Conservation (phyloP, 2,888 invertebrate species). For the Stenolophus ochropezus region DNA sequence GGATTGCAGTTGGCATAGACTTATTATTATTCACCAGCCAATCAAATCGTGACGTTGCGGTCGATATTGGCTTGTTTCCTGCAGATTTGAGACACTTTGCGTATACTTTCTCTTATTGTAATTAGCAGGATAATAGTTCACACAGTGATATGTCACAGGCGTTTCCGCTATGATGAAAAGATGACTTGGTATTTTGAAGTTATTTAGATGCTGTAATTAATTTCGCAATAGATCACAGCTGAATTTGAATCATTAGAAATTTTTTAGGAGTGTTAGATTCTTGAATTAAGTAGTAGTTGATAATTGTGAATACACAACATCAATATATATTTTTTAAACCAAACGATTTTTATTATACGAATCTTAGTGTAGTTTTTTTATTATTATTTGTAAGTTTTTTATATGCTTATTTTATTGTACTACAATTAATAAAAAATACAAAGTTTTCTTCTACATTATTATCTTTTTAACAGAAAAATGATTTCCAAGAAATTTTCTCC, state of each 20-base stretch:
- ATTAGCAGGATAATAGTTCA: conserved; percentile 46
- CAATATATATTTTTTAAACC: too few species aligned
- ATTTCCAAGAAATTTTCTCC: too few species aligned
- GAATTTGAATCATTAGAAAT: conserved; percentile 25
- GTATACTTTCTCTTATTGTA: conserved; percentile 37
- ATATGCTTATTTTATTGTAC: too few species aligned
- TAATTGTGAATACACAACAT: too few species aligned
- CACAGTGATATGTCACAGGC: conserved; percentile 18
- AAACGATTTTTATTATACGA: too few species aligned
- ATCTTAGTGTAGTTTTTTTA: too few species aligned
- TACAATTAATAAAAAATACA: too few species aligned
- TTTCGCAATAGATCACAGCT: neutral
- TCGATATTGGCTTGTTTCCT: conserved; percentile 30
- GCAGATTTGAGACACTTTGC: conserved; percentile 29
- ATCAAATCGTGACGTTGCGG: conserved; percentile 34
- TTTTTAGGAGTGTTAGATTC: conserved; percentile 16
- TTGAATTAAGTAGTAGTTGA: conserved; percentile 9
- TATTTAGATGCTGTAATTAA: conserved; percentile 24
- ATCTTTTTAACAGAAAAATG: too few species aligned
- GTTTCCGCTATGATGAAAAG: conserved; percentile 8
- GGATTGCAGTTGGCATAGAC: conserved; percentile 13
- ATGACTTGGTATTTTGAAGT: neutral
- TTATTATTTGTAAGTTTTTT: too few species aligned
- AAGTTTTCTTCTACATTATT: too few species aligned
- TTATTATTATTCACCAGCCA: conserved; percentile 40